Evolutionary conservation across 1,140 invertebrate genomes (phyloP).

Genomic region (Arion vulgaris): DNA sequence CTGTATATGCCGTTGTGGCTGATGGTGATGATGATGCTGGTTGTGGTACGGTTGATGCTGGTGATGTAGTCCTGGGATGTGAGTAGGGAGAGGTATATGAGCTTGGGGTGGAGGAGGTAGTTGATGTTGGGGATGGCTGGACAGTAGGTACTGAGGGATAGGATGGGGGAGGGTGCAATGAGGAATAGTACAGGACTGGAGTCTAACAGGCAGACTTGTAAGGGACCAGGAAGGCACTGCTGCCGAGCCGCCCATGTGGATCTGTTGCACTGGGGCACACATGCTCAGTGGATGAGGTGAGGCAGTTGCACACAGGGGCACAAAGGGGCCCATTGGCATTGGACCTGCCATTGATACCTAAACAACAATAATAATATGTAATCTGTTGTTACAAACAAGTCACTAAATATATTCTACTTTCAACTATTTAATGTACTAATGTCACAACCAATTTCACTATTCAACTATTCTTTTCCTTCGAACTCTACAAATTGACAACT

Average conservation of each 20-base stretch:
- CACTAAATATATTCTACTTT: too few species aligned
- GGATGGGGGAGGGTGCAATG: conserved; percentile 58
- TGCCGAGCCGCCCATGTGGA: conserved; percentile 44
- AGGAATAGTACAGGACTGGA: conserved; percentile 66
- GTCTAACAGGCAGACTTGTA: conserved; percentile 65
- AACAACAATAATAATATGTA: not conserved
- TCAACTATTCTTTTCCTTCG: too few species aligned
- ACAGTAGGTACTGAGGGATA: conserved; percentile 66
- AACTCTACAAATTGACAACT: too few species aligned
- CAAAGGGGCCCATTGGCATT: conserved; percentile 64
- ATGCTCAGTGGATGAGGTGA: conserved; percentile 48
- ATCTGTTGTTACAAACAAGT: not conserved
- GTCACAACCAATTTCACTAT: too few species aligned
- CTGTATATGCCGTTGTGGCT: conserved; percentile 21
- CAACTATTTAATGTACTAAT: too few species aligned
- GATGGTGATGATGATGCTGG: conserved; percentile 32
- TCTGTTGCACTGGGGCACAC: conserved; percentile 61
- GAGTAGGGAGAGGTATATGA: not conserved
- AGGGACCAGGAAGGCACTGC: conserved; percentile 50
- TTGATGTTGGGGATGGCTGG: conserved; percentile 72
- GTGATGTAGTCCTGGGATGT: conserved; percentile 72
- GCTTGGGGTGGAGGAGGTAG: conserved; percentile 29
- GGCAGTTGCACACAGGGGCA: conserved; percentile 64
- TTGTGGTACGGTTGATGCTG: conserved; percentile 47
- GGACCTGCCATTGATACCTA: conserved; percentile 42